Percentiles rank a stretch among this genome's conserved stretches.
phyloP scores from a whole-genome alignment of 2,888 invertebrate genomes.

The Parnassius mnemosyne region DNA sequence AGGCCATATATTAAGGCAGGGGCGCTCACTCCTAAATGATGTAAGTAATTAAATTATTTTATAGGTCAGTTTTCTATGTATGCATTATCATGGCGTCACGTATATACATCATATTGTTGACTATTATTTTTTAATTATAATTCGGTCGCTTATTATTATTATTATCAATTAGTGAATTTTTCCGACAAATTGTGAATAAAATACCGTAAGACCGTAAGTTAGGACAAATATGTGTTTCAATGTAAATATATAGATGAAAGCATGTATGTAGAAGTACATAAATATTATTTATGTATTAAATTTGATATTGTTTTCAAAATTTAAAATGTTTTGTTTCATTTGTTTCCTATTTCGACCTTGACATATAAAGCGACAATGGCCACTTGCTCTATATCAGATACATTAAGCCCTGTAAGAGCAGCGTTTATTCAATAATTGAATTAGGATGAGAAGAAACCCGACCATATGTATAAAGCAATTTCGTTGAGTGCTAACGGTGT shows the following conservation, averaged over 20 bases:
- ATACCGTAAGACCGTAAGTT: slow-evolving; percentile 46
- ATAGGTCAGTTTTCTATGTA: slow-evolving; percentile 65
- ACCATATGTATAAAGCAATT: no score
- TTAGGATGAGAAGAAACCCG: no score
- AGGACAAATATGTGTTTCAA: slow-evolving; percentile 74
- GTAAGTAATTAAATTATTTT: slow-evolving; percentile 70
- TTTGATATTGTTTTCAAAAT: slow-evolving; percentile 81
- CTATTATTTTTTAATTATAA: slow-evolving; percentile 34
- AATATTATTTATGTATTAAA: slow-evolving; percentile 80
- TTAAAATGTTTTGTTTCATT: slow-evolving; percentile 63
- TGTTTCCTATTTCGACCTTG: slow-evolving; percentile 23
- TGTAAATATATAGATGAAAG: slow-evolving; percentile 78
- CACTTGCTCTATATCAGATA: no score
- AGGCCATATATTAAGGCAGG: neutral
- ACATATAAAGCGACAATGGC: no score
- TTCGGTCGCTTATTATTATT: slow-evolving; percentile 71
- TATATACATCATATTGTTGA: slow-evolving; percentile 55
- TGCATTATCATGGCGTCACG: slow-evolving; percentile 58
- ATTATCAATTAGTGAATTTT: slow-evolving; percentile 42
- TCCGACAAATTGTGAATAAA: slow-evolving; percentile 63
- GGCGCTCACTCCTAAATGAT: slow-evolving; percentile 15
- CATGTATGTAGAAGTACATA: slow-evolving; percentile 79
- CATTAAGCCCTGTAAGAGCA: no score
- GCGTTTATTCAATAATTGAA: no score
- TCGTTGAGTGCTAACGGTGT: no score